These are phyloP conservation scores for Sinelater perroti DNA, from an alignment of 2,888 invertebrate genomes.

Conservation along the genomic window DNA sequence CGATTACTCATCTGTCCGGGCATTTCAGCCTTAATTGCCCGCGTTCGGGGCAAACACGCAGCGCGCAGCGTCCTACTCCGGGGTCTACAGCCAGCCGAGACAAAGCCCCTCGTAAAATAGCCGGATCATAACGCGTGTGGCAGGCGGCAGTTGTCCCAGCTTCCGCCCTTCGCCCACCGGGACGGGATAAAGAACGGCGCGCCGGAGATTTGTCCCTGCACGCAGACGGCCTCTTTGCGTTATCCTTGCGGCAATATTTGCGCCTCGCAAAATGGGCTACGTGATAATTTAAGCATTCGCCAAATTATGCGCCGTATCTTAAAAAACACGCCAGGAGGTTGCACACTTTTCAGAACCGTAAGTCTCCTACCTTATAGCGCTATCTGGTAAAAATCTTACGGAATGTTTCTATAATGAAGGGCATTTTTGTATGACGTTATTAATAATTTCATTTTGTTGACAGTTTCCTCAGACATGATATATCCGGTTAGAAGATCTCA, in stretches of 20 bases:
- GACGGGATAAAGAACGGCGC: constrained; percentile 39
- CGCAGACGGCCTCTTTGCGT: constrained; percentile 10
- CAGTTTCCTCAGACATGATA: no score
- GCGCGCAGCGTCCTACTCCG: no score
- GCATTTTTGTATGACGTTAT: no score
- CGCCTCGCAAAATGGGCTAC: constrained; percentile 22
- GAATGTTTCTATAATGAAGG: no score
- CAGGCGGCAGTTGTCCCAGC: constrained; percentile 45
- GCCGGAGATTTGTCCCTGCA: constrained; percentile 30
- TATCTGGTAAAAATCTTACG: no score
- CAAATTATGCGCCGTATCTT: constrained; percentile 22
- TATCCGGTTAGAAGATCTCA: no score
- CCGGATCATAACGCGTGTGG: constrained; percentile 43
- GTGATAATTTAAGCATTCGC: constrained; percentile 30
- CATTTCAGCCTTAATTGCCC: constrained; percentile 48
- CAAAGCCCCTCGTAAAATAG: constrained; percentile 40
- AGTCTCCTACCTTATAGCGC: no score
- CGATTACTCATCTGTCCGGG: constrained; percentile 45
- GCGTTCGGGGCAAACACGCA: no score
- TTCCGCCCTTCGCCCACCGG: constrained; percentile 41
- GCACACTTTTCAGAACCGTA: not conserved
- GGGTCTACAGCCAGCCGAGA: no score
- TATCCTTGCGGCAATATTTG: constrained; percentile 26
- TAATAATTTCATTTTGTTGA: no score
- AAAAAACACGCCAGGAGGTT: constrained; percentile 4